Evolutionary conservation across 2,888 invertebrate genomes (phyloP), one percentile per base, ranked within the genome.

Genomic region (Monoplex corrugatus): DNA sequence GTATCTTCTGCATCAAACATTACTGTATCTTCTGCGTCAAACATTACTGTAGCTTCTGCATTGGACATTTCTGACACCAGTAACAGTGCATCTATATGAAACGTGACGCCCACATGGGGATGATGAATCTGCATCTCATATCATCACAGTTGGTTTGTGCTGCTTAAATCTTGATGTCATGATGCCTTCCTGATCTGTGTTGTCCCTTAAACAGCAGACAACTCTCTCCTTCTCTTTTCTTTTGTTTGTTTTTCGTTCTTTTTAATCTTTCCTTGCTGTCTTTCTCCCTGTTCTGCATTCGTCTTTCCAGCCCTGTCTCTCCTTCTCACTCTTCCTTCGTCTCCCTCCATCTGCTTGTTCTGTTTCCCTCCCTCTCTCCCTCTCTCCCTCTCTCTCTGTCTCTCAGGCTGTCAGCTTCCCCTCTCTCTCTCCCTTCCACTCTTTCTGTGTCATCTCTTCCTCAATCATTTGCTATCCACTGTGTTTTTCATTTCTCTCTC

Each of bases 151-250:
- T n/a, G n/a, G n/a, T n/a, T n/a, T n/a, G n/a, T n/a, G n/a, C n/a
- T n/a, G n/a, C n/a, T n/a, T n/a, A n/a, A n/a, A n/a, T n/a, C n/a
- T n/a, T n/a, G n/a, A n/a, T n/a, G n/a, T n/a, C n/a, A n/a, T n/a
- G n/a, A n/a, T n/a, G n/a, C n/a, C n/a, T n/a, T n/a, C n/a, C n/a
- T n/a, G n/a, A n/a, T n/a, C n/a, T n/a, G n/a, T n/a, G n/a, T n/a
- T n/a, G n/a, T n/a, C 87, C 93, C 93, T 91, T 93, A 45, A 88
- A n/a, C 40, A 13, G 68, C 23, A 23, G 13, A 23, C 63, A 68
- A 32, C 35, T 63, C n/a, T 35, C 68, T 85, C 50, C 23, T 23
- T 57, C 32, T 40, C 35, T 85, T 3, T 8, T 35, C 5, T 50
- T 35, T 5, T 75, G 2, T 75, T 19, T 75, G 8, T 75, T 38